Percentiles rank a stretch among this genome's conserved stretches.
phyloP scores from a whole-genome alignment of 2,113 vertebrate species.

The Lathamus discolor region DNA sequence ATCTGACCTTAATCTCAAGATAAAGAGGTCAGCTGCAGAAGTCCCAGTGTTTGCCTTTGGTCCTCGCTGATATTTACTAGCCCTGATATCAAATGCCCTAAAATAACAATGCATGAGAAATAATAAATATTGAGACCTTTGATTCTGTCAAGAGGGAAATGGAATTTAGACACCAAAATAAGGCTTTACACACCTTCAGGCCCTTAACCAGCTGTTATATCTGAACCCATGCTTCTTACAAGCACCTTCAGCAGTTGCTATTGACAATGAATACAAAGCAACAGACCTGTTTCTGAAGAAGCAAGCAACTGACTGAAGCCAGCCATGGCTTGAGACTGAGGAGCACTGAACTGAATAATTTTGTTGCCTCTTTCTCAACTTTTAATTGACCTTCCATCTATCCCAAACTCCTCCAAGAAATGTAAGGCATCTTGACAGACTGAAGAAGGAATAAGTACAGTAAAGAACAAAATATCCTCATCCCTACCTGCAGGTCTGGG shows the following conservation, averaged over 20 bases:
- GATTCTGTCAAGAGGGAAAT: background rate
- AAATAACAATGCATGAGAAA: background rate
- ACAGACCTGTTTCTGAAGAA: background rate
- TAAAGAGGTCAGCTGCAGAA: background rate
- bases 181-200: background rate
- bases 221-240: background rate
- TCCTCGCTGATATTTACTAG: rapidly evolving
- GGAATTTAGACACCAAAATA: background rate
- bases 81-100: background rate
- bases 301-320: background rate
- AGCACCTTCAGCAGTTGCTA: background rate
- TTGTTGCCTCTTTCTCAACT: background rate
- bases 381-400: background rate
- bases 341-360: background rate
- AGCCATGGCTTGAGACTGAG: background rate
- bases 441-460: background rate
- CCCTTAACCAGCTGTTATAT: background rate
- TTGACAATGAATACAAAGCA: background rate
- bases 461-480: background rate
- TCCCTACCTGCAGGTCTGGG: constrained; percentile 91
- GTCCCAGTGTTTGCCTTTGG: rapidly evolving
- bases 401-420: background rate
- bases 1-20: background rate
- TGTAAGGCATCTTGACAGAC: background rate
- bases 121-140: background rate